Percentiles rank a stretch among this genome's conserved stretches.
Conservation (phyloP, 2,797 vertebrate species). For the Morus bassanus region DNA sequence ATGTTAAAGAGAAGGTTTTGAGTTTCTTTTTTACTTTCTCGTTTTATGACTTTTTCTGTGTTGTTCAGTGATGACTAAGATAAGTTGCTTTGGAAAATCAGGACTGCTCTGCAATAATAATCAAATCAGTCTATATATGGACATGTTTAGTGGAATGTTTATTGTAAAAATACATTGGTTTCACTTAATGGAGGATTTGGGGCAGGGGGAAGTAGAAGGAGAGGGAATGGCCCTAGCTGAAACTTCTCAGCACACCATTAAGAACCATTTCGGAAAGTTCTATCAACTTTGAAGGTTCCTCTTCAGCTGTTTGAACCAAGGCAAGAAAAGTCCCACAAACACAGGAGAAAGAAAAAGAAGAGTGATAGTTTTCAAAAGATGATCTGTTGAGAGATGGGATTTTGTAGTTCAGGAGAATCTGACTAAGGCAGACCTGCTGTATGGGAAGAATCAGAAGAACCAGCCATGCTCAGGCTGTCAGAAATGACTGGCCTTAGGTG, state of each 20-base stretch:
- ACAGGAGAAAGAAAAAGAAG: not conserved
- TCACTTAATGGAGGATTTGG: not conserved
- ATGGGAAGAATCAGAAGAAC: not conserved
- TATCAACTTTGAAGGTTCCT: not conserved
- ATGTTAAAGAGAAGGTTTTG: constrained; percentile 9
- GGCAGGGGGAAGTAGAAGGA: not conserved
- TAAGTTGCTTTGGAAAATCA: constrained; percentile 40
- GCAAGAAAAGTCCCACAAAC: not conserved
- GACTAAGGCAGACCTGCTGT: not conserved
- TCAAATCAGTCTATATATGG: constrained; percentile 15
- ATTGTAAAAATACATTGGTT: constrained; percentile 15
- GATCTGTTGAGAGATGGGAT: not conserved
- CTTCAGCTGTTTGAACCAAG: not conserved
- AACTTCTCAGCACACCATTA: not conserved
- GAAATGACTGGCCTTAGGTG: not conserved
- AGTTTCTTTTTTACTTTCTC: constrained; percentile 31
- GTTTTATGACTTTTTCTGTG: constrained; percentile 13
- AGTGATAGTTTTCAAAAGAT: not conserved
- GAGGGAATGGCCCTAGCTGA: not conserved
- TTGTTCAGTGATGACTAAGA: constrained; percentile 5
- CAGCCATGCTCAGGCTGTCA: not conserved
- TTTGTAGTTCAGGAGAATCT: not conserved
- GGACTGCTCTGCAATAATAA: constrained; percentile 26
- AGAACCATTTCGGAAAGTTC: not conserved
- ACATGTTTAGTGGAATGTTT: not conserved